A percentile compares a stretch with the other conserved stretches of the same genome.
Evolutionary conservation across 53 echinoderm and acorn worm genomes (phyloP).

Genomic region (Astropecten irregularis): DNA sequence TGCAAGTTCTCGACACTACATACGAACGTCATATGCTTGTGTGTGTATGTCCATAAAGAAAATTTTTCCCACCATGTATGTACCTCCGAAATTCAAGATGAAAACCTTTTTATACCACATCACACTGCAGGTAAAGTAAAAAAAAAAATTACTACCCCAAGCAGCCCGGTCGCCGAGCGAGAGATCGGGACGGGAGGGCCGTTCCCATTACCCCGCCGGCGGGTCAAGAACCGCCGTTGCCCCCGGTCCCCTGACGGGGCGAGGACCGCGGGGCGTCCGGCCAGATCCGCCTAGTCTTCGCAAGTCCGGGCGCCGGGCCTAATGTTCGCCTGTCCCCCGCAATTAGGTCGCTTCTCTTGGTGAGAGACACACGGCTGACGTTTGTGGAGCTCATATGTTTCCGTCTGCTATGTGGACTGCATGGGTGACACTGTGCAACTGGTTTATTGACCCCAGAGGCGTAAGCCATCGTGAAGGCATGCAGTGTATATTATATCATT

Average conservation of each 20-base stretch:
- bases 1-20: too few relatives aligned
- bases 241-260: slow-evolving; percentile 43
- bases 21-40: too few relatives aligned
- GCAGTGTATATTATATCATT: too few relatives aligned
- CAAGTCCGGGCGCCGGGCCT: slow-evolving; percentile 29
- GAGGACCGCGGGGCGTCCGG: slow-evolving; percentile 24
- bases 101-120: too few relatives aligned
- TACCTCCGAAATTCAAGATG: too few relatives aligned
- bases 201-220: slow-evolving; percentile 32
- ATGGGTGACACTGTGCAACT: slow-evolving; percentile 28
- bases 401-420: background rate
- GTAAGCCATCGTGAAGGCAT: background rate
- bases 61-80: too few relatives aligned
- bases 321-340: slow-evolving; percentile 40
- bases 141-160: too few relatives aligned
- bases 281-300: slow-evolving; percentile 34
- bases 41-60: too few relatives aligned
- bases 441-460: slow-evolving; percentile 48
- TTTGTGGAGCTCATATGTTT: slow-evolving; percentile 13
- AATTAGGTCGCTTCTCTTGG: slow-evolving; percentile 34
- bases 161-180: background rate
- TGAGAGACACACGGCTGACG: slow-evolving; percentile 41
- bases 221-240: slow-evolving; percentile 54
- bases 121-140: too few relatives aligned
- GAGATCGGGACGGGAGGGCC: slow-evolving; percentile 2